Percentiles rank a stretch among this genome's conserved stretches.
phyloP scores from a whole-genome alignment of 2,797 vertebrate species.

The Lagocephalus sceleratus region DNA sequence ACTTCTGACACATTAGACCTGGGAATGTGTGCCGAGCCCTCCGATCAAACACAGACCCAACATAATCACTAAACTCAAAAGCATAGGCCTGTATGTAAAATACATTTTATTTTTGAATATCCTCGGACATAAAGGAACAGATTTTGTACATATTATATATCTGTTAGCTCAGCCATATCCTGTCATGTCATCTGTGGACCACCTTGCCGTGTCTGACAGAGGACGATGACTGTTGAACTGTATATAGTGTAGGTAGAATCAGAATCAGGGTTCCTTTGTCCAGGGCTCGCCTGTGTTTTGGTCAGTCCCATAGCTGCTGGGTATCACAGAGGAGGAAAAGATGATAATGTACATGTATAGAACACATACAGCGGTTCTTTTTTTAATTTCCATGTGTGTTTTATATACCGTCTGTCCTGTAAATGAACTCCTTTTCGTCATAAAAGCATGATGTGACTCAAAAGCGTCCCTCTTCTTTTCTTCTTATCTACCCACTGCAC shows the following conservation, averaged over 20 bases:
- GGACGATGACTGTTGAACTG: constrained; percentile 73
- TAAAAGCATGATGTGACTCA: constrained; percentile 81
- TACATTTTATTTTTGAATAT: constrained; percentile 25
- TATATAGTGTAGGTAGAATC: constrained; percentile 71
- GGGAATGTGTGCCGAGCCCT: constrained; percentile 55
- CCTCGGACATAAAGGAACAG: constrained; percentile 59
- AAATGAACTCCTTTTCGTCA: constrained; percentile 72
- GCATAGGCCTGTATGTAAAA: constrained; percentile 10
- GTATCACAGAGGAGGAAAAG: constrained; percentile 56
- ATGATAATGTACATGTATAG: constrained; percentile 66
- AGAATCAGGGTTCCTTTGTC: constrained; percentile 56
- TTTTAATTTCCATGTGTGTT: constrained; percentile 74
- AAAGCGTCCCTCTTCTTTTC: constrained; percentile 39
- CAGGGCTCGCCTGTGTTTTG: constrained; percentile 58
- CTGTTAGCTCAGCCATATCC: constrained; percentile 72
- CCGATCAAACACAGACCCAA: constrained; percentile 50
- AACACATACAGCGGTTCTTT: constrained; percentile 47
- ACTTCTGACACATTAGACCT: constrained; percentile 48
- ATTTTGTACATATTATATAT: constrained; percentile 67
- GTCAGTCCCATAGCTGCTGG: constrained; percentile 66
- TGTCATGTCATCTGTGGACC: constrained; percentile 73
- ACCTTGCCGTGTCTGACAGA: constrained; percentile 74
- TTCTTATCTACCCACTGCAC: background rate
- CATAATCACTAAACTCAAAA: constrained; percentile 12
- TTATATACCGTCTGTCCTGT: constrained; percentile 81